Conservation (phyloP, 2,113 vertebrate genomes). For the Antechinus flavipes region DNA sequence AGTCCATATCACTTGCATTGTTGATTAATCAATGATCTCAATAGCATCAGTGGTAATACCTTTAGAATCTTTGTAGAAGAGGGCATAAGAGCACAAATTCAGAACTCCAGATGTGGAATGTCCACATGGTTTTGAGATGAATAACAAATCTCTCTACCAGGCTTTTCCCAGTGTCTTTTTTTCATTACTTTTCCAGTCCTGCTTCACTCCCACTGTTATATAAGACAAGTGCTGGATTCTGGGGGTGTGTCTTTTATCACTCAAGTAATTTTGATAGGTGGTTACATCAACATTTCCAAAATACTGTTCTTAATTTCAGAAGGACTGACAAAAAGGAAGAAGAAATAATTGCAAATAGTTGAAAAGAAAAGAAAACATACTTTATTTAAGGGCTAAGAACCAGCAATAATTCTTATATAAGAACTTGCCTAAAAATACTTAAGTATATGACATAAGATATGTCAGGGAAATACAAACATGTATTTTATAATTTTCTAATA, state of each 20-base stretch:
- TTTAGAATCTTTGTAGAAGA: not conserved
- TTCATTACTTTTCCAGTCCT: no score
- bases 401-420: no score
- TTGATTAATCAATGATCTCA: not conserved
- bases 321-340: no score
- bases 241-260: no score
- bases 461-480: not conserved
- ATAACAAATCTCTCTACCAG: not conserved
- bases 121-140: not conserved
- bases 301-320: no score
- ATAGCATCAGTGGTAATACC: not conserved
- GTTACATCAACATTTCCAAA: no score
- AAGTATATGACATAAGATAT: not conserved
- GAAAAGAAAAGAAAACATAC: no score
- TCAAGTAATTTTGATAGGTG: no score
- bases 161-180: not conserved
- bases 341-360: no score
- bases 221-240: no score
- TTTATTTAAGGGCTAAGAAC: no score
- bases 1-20: not conserved
- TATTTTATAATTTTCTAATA: not conserved
- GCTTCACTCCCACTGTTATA: not conserved
- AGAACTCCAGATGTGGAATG: not conserved
- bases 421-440: not conserved
- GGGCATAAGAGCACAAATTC: not conserved